Conservation (phyloP, 2,888 invertebrate genomes). For the Drosophila demipolita region DNA sequence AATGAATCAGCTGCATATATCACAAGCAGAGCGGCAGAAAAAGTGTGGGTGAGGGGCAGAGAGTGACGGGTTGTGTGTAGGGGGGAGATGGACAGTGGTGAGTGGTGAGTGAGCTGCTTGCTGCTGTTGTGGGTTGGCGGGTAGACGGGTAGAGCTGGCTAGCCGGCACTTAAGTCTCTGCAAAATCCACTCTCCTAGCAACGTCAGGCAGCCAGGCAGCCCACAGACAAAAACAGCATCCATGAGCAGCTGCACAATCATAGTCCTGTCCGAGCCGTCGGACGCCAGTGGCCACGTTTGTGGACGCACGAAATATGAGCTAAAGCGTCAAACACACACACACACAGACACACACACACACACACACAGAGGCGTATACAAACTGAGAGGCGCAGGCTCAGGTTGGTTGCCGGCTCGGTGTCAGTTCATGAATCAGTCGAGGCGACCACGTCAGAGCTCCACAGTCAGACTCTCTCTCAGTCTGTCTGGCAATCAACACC, state of each 20-base stretch:
- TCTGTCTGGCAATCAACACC: slow-evolving; percentile 64
- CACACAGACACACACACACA: slow-evolving; percentile 1
- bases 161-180: slow-evolving; percentile 75
- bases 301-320: slow-evolving; percentile 77
- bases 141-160: slow-evolving; percentile 5
- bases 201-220: slow-evolving; percentile 32
- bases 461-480: slow-evolving; percentile 18
- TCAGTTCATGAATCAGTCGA: slow-evolving; percentile 75
- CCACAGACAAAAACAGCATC: slow-evolving; percentile 62
- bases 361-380: slow-evolving; percentile 1
- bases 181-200: slow-evolving; percentile 79
- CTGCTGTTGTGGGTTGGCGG: background rate
- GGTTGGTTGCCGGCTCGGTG: slow-evolving; percentile 68
- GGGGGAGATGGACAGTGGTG: background rate
- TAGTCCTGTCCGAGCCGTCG: slow-evolving; percentile 9
- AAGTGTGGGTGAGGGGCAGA: background rate
- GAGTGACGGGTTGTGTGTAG: background rate
- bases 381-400: slow-evolving; percentile 53
- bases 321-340: slow-evolving; percentile 44
- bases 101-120: slow-evolving; percentile 5
- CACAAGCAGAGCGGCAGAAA: slow-evolving; percentile 39
- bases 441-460: slow-evolving; percentile 42
- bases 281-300: slow-evolving; percentile 53
- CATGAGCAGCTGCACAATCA: slow-evolving; percentile 59
- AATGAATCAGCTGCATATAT: slow-evolving; percentile 79